phyloP scores from a whole-genome alignment of 1,140 invertebrate species.

The Steinernema feltiae region DNA sequence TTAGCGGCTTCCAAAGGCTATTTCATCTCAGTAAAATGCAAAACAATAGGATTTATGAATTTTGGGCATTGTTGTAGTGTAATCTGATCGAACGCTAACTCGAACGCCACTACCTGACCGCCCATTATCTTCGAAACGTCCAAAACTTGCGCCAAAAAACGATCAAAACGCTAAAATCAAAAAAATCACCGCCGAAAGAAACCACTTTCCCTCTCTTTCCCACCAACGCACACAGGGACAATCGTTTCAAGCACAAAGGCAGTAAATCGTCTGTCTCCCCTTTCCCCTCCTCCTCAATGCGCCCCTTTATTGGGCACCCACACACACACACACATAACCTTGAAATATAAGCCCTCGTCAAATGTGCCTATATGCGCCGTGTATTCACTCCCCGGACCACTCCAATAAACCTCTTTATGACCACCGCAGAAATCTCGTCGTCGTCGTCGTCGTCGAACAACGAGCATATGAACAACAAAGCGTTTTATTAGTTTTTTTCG shows the following conservation, averaged over 20 bases:
- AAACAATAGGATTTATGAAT: no score
- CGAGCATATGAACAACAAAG: neutral
- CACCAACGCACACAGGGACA: neutral
- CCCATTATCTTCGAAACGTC: no score
- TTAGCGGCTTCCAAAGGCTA: no score
- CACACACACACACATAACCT: slow-evolving; percentile 15
- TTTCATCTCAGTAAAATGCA: no score
- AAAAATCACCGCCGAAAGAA: neutral
- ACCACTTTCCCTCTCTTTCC: neutral
- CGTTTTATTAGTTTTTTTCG: no score
- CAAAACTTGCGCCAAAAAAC: no score
- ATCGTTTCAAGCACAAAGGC: neutral
- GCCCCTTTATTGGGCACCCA: slow-evolving; percentile 4
- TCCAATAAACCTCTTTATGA: neutral
- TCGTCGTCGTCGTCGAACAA: neutral
- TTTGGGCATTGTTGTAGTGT: no score
- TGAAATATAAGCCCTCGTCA: slow-evolving; percentile 7
- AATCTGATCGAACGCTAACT: no score
- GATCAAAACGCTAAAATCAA: neutral
- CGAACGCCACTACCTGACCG: no score
- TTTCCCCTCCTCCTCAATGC: no score
- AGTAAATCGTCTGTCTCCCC: slow-evolving; percentile 2
- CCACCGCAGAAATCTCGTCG: neutral
- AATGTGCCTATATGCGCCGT: neutral
- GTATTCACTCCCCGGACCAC: neutral